phyloP scores from a whole-genome alignment of 2,797 vertebrate genomes.

The Sparidentex hasta region DNA sequence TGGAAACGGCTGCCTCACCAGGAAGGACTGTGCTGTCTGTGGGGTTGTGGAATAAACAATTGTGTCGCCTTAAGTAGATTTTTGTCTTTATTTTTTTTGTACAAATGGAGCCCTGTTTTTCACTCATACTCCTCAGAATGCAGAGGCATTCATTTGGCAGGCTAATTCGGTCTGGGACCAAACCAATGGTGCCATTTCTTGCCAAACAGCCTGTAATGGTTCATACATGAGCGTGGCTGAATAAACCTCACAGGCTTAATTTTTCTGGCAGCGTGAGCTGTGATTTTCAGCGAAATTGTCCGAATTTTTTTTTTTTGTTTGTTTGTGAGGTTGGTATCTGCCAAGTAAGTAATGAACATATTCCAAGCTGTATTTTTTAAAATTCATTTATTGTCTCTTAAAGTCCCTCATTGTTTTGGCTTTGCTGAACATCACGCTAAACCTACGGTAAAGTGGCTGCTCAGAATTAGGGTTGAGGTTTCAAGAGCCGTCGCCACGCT shows the following conservation, averaged over 20 bases:
- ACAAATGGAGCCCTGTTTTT: slow-evolving; percentile 15
- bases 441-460: slow-evolving; percentile 2
- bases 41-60: slow-evolving; percentile 10
- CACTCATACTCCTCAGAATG: slow-evolving; percentile 17
- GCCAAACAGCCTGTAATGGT: slow-evolving; percentile 53
- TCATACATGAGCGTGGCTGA: slow-evolving; percentile 35
- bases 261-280: slow-evolving; percentile 32
- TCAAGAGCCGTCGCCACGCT: not conserved
- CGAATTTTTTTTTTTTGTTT: slow-evolving; percentile 41
- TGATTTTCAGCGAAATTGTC: slow-evolving; percentile 12
- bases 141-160: slow-evolving; percentile 47
- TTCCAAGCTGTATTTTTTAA: slow-evolving; percentile 19
- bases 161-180: slow-evolving; percentile 17
- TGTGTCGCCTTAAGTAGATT: not conserved
- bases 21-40: not conserved
- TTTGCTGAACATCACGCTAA: not conserved
- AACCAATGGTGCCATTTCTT: slow-evolving; percentile 26
- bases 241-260: slow-evolving; percentile 27
- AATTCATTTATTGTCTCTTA: not conserved
- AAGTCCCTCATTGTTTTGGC: not conserved
- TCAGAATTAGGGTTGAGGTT: not conserved
- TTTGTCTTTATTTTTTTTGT: slow-evolving; percentile 26
- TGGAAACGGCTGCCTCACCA: slow-evolving; percentile 12
- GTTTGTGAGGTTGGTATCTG: slow-evolving; percentile 27
- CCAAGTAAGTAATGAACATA: slow-evolving; percentile 26